Evolutionary conservation across 2,797 vertebrate species (phyloP), one percentile per base, ranked within the genome.

Genomic region (Tenualosa thibaudeaui): DNA sequence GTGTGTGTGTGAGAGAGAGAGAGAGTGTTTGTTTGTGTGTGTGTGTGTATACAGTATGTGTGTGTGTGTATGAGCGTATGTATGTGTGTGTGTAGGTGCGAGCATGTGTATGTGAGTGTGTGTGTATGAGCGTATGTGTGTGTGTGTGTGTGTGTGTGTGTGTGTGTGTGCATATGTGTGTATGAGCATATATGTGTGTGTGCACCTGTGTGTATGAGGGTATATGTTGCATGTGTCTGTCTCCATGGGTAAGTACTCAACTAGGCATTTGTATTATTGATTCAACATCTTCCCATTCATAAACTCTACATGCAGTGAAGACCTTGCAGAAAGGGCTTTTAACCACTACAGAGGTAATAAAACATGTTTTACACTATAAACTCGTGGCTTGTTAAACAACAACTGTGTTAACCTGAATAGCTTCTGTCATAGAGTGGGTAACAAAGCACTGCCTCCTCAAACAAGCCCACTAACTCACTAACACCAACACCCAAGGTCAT

Each of bases 401-500:
- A 15, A 71, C 10, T 12, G 13, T 17, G 26, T 31, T 31, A 68
- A 71, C 68, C 68, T 71, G 68, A 71, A 71, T 71, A 71, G 68
- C 31, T 17, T 40, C 37, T 71, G 31, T 31, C 26, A 24, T 62
- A 62, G 58, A 37, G 31, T 17, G 10, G 68, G 37, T 40, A 37
- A 31, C 37, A 71, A 71, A 17, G 5, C 2, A 40, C 15, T 13
- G 17, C 31, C 37, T 40, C 12, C 62, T 68, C 62, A 37, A 37
- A 68, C 68, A 71, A 3, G 26, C 37, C 68, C 68, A 15, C 68
- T 71, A 71, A 71, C 68, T 40, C 17, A 43, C 71, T 78, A 40
- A 78, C 71, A 40, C 68, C 40, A 37, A 10, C 68, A 46, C 40
- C 15, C 92, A 96, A 96, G 93, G 92, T 94, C 92, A 89, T 78